These are phyloP conservation scores for Percopsis omiscomaycus DNA, from an alignment of 2,797 vertebrate species.

Conservation along the genomic window DNA sequence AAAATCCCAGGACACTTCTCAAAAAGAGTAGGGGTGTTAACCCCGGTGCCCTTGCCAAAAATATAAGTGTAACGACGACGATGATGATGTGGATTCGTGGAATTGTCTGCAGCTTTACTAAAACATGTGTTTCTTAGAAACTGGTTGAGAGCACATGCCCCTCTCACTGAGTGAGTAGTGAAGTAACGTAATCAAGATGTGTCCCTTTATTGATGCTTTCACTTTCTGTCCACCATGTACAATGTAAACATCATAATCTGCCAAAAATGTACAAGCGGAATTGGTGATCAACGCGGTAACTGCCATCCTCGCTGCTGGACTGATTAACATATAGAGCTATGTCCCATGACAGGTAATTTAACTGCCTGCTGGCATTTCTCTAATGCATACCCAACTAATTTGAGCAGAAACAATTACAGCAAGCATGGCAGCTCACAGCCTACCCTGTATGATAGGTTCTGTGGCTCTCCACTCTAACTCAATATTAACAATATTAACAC, in stretches of 20 bases:
- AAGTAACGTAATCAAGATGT: too few species aligned
- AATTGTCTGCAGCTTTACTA: too few species aligned
- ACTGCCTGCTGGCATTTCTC: slow-evolving; percentile 41
- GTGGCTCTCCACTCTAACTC: slow-evolving; percentile 65
- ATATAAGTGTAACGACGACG: too few species aligned
- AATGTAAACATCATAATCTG: slow-evolving; percentile 2
- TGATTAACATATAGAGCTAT: slow-evolving; percentile 35
- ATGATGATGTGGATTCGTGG: too few species aligned
- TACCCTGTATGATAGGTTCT: slow-evolving; percentile 24
- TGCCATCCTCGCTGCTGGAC: slow-evolving; percentile 20
- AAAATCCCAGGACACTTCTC: too few species aligned
- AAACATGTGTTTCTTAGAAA: too few species aligned
- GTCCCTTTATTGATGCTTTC: background rate
- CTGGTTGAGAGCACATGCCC: too few species aligned
- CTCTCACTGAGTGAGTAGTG: too few species aligned
- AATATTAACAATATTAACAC: slow-evolving; percentile 69
- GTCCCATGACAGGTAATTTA: slow-evolving; percentile 48
- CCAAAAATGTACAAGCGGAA: background rate
- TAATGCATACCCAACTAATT: slow-evolving; percentile 45
- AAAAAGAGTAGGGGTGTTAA: too few species aligned
- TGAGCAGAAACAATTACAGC: slow-evolving; percentile 49
- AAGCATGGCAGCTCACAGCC: slow-evolving; percentile 47
- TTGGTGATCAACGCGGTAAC: background rate
- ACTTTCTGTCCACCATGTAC: background rate
- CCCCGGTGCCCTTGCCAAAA: too few species aligned